phyloP scores from a whole-genome alignment of 30 jellyfish, hydroid and myxozoan species.

The Rhopilema esculentum region DNA sequence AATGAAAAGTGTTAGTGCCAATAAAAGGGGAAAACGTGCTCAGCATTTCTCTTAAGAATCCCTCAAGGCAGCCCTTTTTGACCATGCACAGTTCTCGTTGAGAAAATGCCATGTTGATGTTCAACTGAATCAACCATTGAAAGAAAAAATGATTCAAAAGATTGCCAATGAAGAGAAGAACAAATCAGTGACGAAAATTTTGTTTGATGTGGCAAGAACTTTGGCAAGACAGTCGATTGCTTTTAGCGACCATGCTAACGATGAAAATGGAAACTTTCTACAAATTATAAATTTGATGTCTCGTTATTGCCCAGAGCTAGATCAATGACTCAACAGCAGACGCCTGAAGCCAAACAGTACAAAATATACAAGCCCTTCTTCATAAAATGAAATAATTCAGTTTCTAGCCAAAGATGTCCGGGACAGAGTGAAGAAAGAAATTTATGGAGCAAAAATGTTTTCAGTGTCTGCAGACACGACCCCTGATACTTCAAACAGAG shows the following conservation, averaged over 20 bases:
- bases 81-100: neutral
- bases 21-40: no score
- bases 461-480: slow-evolving; percentile 55
- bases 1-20: neutral
- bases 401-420: neutral
- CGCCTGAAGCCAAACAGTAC: neutral
- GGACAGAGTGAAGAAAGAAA: slow-evolving; percentile 19
- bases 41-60: neutral
- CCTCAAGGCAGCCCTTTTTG: neutral
- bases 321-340: neutral
- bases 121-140: neutral
- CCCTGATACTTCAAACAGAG: slow-evolving; percentile 28
- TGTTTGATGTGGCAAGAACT: neutral
- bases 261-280: neutral
- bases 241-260: neutral
- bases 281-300: neutral
- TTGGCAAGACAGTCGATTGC: slow-evolving; percentile 8
- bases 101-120: neutral
- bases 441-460: slow-evolving; percentile 11
- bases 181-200: neutral
- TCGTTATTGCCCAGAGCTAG: neutral
- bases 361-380: neutral
- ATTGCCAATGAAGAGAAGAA: neutral
- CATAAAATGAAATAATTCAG: neutral
- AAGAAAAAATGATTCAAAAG: neutral